Evolutionary conservation across 2,797 vertebrate genomes (phyloP), one percentile per base, ranked within the genome.

Genomic region (Apogon talboti): DNA sequence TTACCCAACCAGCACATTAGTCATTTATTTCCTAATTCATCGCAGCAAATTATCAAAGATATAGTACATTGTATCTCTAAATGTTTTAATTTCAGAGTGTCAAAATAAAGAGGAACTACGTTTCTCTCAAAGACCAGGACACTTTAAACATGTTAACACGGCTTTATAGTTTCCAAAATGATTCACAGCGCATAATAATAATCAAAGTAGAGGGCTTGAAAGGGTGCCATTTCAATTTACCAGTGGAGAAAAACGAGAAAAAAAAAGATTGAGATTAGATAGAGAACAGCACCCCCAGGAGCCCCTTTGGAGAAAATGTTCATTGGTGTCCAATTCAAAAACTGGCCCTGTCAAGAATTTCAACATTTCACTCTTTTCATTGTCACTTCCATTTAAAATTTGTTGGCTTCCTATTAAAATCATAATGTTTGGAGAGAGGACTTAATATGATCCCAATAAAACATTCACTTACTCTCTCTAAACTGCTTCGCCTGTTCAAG

Each of bases 401-500:
- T 24, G 21, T 5, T 24, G 2, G 2, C 21, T 24, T 24, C 21
- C 2, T 24, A 24, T 24, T 24, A 24, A 2, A 24, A 24, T 24
- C 5, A 24, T 24, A 24, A 24, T 24, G 5, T 24, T 24, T 24
- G 21, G 21, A 5, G 21, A 24, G 5, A 24, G 21, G 2, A 24
- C 21, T 24, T 24, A 24, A 24, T 5, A 24, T 24, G 21, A 24
- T 24, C 21, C 21, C 21, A 53, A 44, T 18, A 52, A 50, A 66
- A 16, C 1, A 4, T 19, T 0, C 2, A 74, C 91, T 87, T 92
- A 97, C 98, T 93, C 10, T 92, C 90, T 7, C 91, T 90, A 67
- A 98, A 93, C 49, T 90, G 89, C 65, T 78, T 48, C 2, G 86
- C 87, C 71, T 97, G 96, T 2, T 96, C 93, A 53, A 98, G 77